Base-by-base conservation (phyloP, 2,888 invertebrate genomes). In the Micropterix aruncella region DNA sequence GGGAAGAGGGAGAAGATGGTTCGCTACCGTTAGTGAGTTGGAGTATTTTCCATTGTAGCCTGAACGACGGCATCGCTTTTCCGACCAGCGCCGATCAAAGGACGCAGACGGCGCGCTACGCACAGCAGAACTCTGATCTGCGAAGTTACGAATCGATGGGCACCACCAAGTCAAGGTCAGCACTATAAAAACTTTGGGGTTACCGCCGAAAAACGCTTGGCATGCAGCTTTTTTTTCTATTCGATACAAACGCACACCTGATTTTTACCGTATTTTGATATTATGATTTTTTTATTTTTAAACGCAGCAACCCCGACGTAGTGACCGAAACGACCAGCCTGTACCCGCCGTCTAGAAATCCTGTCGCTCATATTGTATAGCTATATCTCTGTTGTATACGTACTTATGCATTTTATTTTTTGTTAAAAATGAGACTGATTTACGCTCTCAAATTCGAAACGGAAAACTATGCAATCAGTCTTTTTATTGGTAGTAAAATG, bases 131-230 rank as follows among this genome's bases (percentile, higher is more conserved):
- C 38, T 41, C 39, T 37, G 37, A 18, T n/a, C 52, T 61, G 48
- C 75, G 74, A 61, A 73, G 75, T 56, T 90, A 91, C 79, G 82
- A 89, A 72, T 88, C 90, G 56, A 90, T 90, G 89, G 89, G 88
- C 70, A 82, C 78, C 70, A 85, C 80, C 65, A 80, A 77, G 66
- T 79, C 80, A 74, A 86, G 85, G 83, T 84, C 80, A 83, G 84
- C 79, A 62, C 57, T 53, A 44, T 46, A 42, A 40, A 38, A 43
- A 42, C 38, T 16, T 16, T 41, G 41, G 36, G n/a, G n/a, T 27
- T 12, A 5, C 14, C 41, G 37, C 18, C 12, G 5, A 18, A 36
- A 40, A 40, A 9, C 9, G 3, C 17, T 5, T 36, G 12, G 42
- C 7, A n/a, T 5, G 27, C 18, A 42, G 14, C 27, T 19, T 16